phyloP scores from a whole-genome alignment of 1,140 invertebrate species.

The Radopholus similis region DNA sequence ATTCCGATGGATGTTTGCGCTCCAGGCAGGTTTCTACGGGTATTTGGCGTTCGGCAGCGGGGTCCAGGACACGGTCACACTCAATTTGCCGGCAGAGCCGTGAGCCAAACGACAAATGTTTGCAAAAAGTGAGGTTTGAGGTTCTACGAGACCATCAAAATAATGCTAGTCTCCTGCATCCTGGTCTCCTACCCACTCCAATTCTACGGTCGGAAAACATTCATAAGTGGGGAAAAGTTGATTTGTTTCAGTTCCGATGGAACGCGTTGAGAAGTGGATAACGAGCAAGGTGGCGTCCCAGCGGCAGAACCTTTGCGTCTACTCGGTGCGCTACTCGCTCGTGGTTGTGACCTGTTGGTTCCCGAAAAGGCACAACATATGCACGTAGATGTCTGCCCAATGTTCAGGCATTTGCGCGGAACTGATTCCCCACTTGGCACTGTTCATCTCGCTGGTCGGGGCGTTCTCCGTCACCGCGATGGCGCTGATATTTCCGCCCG shows the following conservation, averaged over 20 bases:
- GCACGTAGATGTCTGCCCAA: not conserved
- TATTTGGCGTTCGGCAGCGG: constrained; percentile 56
- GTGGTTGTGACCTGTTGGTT: constrained; percentile 50
- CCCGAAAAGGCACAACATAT: too few relatives aligned
- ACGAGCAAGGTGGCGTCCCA: constrained; percentile 44
- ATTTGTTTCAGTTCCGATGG: constrained; percentile 53
- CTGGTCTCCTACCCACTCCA: constrained; percentile 54
- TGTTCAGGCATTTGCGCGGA: constrained; percentile 49
- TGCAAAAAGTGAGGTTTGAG: too few relatives aligned
- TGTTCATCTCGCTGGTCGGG: constrained; percentile 57
- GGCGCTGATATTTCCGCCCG: constrained; percentile 56
- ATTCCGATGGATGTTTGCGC: not conserved
- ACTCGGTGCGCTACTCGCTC: constrained; percentile 38
- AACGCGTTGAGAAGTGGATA: constrained; percentile 55
- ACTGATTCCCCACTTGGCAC: constrained; percentile 52
- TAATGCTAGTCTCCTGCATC: constrained; percentile 51
- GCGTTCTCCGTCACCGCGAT: constrained; percentile 50
- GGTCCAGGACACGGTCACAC: constrained; percentile 57
- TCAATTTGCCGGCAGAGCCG: constrained; percentile 47
- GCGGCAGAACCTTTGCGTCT: constrained; percentile 46
- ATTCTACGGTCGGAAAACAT: constrained; percentile 34
- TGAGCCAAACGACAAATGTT: too few relatives aligned
- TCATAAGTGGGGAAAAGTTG: too few relatives aligned
- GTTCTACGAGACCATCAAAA: constrained; percentile 53
- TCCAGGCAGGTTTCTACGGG: constrained; percentile 54